Conservation (phyloP, 2,797 vertebrate species). For the Aphelocoma californica region DNA sequence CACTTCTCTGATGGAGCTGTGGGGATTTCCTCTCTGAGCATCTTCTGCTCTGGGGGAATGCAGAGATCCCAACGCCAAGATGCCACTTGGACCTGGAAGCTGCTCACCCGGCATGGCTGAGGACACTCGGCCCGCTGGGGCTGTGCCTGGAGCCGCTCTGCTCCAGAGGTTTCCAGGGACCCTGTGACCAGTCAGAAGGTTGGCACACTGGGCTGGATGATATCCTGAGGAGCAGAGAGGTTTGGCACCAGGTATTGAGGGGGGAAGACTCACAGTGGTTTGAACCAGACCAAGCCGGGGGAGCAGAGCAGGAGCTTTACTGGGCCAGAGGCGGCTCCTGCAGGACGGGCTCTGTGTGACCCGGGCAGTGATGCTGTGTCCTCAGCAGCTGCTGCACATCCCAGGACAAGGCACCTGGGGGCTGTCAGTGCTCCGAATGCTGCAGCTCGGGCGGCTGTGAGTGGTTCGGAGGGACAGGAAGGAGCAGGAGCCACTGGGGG, state of each 20-base stretch:
- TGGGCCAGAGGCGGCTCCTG: background rate
- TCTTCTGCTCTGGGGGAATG: background rate
- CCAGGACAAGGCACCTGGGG: background rate
- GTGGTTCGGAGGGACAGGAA: background rate
- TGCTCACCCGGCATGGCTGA: background rate
- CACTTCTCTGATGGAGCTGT: background rate
- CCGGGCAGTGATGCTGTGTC: background rate
- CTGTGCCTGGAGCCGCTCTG: background rate
- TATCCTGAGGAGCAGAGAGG: background rate
- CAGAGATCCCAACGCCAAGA: background rate
- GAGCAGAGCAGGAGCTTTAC: background rate
- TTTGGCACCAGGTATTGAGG: background rate
- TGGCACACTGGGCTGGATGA: background rate
- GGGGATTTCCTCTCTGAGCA: background rate
- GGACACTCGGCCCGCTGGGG: background rate
- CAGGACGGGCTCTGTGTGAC: fast-evolving
- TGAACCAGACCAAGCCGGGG: background rate
- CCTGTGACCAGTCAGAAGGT: background rate
- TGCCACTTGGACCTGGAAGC: background rate
- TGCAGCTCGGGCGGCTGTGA: fast-evolving
- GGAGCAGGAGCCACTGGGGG: background rate
- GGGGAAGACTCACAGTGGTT: background rate
- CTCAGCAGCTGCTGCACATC: background rate
- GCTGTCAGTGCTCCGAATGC: background rate
- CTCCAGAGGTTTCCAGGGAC: background rate